phyloP scores from a whole-genome alignment of 2,113 vertebrate genomes.

The Xenopus laevis region DNA sequence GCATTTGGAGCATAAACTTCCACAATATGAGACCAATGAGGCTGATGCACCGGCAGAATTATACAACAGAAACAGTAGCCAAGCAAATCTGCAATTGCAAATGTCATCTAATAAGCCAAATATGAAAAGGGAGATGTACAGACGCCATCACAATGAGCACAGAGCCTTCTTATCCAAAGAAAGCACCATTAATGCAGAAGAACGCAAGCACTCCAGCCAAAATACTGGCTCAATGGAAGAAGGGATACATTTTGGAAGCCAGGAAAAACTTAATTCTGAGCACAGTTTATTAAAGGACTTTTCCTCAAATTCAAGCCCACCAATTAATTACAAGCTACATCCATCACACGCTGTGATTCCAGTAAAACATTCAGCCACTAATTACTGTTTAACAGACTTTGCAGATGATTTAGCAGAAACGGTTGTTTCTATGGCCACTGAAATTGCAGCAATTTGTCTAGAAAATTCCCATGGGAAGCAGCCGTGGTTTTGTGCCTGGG shows the following conservation, averaged over 20 bases:
- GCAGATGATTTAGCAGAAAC: conserved; percentile 92
- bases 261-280: conserved; percentile 52
- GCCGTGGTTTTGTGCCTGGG: conserved; percentile 94
- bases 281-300: conserved; percentile 54
- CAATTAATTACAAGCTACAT: conserved; percentile 65
- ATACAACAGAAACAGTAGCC: conserved; percentile 12
- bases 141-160: conserved; percentile 45
- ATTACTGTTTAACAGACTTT: conserved; percentile 80
- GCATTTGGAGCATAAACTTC: conserved; percentile 16
- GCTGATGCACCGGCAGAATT: conserved; percentile 40
- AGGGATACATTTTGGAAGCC: conserved; percentile 39
- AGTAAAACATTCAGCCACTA: conserved; percentile 69
- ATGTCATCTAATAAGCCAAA: conserved; percentile 53
- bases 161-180: conserved; percentile 50
- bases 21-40: conserved; percentile 6
- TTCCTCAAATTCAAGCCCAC: conserved; percentile 59
- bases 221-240: conserved; percentile 50
- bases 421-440: conserved; percentile 97
- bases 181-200: conserved; percentile 20
- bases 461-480: conserved; percentile 94
- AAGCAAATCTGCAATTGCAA: conserved; percentile 35
- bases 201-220: conserved; percentile 46
- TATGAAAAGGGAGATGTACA: conserved; percentile 56
- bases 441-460: conserved; percentile 93
- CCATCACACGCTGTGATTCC: conserved; percentile 57